These are phyloP conservation scores for Machaerirhynchus nigripectus DNA, from an alignment of 2,113 vertebrate genomes.

Conservation along the genomic window DNA sequence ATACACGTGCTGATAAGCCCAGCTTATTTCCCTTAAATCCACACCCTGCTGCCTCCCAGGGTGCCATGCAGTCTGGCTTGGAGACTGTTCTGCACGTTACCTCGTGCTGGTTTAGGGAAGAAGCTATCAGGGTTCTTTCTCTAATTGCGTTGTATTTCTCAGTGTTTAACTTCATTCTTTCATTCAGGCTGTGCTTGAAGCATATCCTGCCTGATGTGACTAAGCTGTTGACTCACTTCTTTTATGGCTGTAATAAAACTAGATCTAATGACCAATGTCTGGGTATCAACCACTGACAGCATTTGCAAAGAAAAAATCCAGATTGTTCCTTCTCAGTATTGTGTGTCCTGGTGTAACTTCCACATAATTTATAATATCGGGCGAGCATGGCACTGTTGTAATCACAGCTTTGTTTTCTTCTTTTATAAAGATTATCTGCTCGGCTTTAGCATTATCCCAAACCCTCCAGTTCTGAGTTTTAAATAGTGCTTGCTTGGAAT, in stretches of 20 bases:
- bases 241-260: constrained; percentile 43
- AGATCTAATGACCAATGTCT: constrained; percentile 30
- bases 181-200: constrained; percentile 12
- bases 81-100: background rate
- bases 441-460: background rate
- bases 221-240: constrained; percentile 69
- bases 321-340: background rate
- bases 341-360: constrained; percentile 7
- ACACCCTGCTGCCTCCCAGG: background rate
- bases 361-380: background rate
- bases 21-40: background rate
- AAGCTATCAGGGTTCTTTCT: background rate
- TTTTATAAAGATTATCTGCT: background rate
- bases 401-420: background rate
- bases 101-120: background rate
- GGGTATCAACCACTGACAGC: constrained; percentile 27
- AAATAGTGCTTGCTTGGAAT: background rate
- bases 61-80: accelerated
- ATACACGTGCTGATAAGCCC: background rate
- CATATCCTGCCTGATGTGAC: constrained; percentile 47
- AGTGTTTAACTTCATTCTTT: constrained; percentile 35
- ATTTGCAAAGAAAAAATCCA: constrained; percentile 5
- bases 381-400: background rate
- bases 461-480: background rate
- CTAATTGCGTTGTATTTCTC: constrained; percentile 21